Evolutionary conservation across 2,113 vertebrate species (phyloP), one percentile per base, ranked within the genome.

Genomic region (Kryptolebias marmoratus): DNA sequence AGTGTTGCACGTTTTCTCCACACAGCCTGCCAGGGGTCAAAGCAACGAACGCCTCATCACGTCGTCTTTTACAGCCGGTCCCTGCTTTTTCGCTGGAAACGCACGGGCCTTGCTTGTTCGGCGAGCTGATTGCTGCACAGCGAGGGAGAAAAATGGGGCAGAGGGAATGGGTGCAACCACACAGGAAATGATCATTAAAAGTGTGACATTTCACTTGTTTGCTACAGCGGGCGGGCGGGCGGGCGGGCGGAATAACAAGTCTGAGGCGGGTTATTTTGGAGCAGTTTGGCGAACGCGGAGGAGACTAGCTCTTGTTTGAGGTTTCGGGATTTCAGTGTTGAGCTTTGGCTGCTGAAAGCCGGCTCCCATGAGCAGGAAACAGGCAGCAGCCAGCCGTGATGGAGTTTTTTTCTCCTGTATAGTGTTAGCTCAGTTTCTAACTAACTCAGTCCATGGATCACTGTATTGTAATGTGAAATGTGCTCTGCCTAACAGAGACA

Each of bases 141-240:
- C 32, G 52, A 65, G 11, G 72, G 12, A 72, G 63, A 72, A 58
- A 64, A 64, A 39, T 48, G 32, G 48, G 59, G 63, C 54, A 11
- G 52, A 69, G 59, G 48, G 2, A 63, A 48, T 30, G 15, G 55
- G 59, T 47, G 44, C 49, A 54, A 6, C 32, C 22, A 49, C 30
- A 5, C 52, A 52, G 36, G 42, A 68, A 65, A 50, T 11, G 27
- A 56, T 44, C 9, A n/a, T 66, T 82, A 27, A 27, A 44, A 48
- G 18, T 32, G 18, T 45, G 62, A 30, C 42, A 3, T 52, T 63
- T 71, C 16, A 45, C 15, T 44, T 71, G 27, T 68, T 79, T 39
- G 31, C 52, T 50, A n/a, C 39, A 61, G 45, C 52, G 44, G 14
- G 45, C 11, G 22, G 22, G 22, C 22, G 22, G 22, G 22, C 22